Base-by-base conservation (phyloP, 2,888 invertebrate species). In the Dyspetes luteomarginatus region DNA sequence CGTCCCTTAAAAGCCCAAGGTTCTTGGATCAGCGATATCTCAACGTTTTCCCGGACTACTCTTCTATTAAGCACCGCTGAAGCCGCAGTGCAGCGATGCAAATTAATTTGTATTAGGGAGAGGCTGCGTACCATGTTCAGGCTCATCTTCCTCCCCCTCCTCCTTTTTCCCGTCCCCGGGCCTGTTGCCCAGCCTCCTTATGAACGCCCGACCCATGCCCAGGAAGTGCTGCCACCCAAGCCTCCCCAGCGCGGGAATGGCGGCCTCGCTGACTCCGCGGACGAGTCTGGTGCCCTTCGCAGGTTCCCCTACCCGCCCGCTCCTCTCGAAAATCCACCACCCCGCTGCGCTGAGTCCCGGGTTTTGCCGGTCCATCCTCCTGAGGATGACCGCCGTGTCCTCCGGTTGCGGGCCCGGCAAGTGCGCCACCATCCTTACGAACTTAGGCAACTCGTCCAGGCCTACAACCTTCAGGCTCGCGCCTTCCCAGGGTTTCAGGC, bases 271-370 rank as follows among this genome's bases (percentile, higher is more conserved):
- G 43, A 80, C 68, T 45, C 79, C 83, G 15, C 75, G 26, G 52
- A 82, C 43, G n/a, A 83, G 72, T 36, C 77, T 75, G 45, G 69
- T 67, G 0, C 65, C 65, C 1, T 50, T 50, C 9, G 22, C 50
- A 26, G 30, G 65, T 5, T 5, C 4, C 4, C 28, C 30, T 3
- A 24, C 50, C 50, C 45, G 45, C 12, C 45, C 17, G 77, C 72
- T 41, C 64, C 76, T 5, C n/a, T 75, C 76, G n/a, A 72, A 67
- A 50, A 65, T 45, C 36, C 75, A 77, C 82, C 82, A 82, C 3
- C 73, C 45, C 73, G 71, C 15, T 0, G 82, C 67, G 43, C 64
- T 64, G 15, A 83, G 52, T 4, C 82, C 80, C 9, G 77, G 15
- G 43, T 78, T 82, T 4, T 77, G 82, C 19, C 56, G 48, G 9